Base-by-base conservation (phyloP, 2,888 invertebrate genomes). In the Platyscelio sp. region DNA sequence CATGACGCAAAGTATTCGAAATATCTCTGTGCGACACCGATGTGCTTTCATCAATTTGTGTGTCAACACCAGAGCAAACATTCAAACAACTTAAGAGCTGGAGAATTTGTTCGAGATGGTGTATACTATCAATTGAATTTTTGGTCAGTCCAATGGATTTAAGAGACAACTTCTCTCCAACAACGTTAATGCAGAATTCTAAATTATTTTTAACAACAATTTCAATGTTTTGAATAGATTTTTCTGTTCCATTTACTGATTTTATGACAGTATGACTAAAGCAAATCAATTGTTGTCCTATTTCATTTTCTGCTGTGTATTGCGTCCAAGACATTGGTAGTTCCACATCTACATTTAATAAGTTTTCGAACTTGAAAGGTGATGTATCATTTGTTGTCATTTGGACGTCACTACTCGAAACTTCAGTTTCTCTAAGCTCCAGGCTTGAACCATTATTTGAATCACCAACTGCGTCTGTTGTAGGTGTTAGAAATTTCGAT, bases 91-190 rank as follows among this genome's bases (percentile, higher is more conserved):
- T 27, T 5, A 75, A 7, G 2, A 75, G 65, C 15, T 38, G 9
- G 29, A 65, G 3, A 29, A 56, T 54, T 4, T 54, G 18, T 63
- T 75, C 43, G n/a, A 75, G 22, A 3, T 65, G 13, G 20, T 61
- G 22, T 6, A 43, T 13, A 40, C 22, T 33, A 3, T n/a, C 4
- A 26, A 51, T 63, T 6, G 54, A 26, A 15, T 46, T 18, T 1
- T 22, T 13, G 9, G 11, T 20, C 22, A 71, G 1, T 26, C 63
- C 74, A 38, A 63, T 18, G 3, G 15, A 2, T 9, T n/a, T 15
- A 15, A 24, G n/a, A 7, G 51, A 5, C 1, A 74, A 1, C 2
- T 54, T 74, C 27, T 27, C n/a, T 3, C 63, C 74, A 0, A 54
- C 6, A 15, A 63, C 49, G 27, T 61, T 74, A 5, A 63, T 26